Percentiles rank a stretch among this genome's conserved stretches.
Conservation (phyloP, 2,113 vertebrate species). For the Leptosomus discolor region DNA sequence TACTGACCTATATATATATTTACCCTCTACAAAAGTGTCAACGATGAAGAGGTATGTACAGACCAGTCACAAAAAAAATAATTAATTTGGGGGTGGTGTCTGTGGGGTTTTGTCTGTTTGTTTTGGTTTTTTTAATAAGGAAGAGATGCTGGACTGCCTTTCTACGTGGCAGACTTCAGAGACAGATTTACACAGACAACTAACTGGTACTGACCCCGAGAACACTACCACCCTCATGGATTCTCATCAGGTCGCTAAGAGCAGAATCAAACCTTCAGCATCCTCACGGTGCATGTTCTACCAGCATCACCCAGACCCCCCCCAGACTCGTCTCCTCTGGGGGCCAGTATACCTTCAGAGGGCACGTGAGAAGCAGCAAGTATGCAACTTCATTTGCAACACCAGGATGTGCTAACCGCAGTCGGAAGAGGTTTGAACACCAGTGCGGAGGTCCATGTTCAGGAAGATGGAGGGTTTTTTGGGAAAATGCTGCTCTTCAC, state of each 20-base stretch:
- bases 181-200: background rate
- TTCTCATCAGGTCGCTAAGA: background rate
- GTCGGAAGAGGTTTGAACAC: background rate
- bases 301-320: background rate
- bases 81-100: rapidly evolving
- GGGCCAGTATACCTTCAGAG: rapidly evolving
- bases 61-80: background rate
- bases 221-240: background rate
- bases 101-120: too few relatives aligned
- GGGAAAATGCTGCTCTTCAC: background rate
- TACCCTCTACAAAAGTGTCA: background rate
- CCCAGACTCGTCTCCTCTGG: too few relatives aligned
- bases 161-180: too few relatives aligned
- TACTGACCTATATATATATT: background rate
- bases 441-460: rapidly evolving
- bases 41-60: background rate
- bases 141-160: background rate
- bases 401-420: too few relatives aligned
- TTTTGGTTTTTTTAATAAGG: background rate
- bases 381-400: background rate
- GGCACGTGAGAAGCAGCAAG: background rate
- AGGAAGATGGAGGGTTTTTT: background rate
- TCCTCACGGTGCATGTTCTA: rapidly evolving
- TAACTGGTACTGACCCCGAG: background rate
- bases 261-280: background rate